A percentile compares a stretch with the other conserved stretches of the same genome.
These are phyloP conservation scores for Larimichthys crocea DNA, from an alignment of 2,113 vertebrate genomes.

Conservation along the genomic window DNA sequence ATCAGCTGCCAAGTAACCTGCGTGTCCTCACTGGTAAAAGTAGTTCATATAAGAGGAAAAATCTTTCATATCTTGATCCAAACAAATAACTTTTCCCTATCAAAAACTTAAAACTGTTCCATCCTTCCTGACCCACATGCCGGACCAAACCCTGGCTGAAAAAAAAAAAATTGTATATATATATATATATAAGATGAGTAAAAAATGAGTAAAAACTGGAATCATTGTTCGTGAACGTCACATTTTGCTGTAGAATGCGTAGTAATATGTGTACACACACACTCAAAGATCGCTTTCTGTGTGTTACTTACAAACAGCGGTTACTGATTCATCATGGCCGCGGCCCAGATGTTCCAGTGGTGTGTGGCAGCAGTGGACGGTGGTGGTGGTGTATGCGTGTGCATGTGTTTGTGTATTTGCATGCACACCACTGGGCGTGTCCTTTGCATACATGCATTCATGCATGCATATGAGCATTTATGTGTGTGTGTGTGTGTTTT, in stretches of 20 bases:
- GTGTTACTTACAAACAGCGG: constrained; percentile 43
- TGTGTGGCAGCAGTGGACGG: constrained; percentile 65
- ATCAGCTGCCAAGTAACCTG: not conserved
- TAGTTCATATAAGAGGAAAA: too few species aligned
- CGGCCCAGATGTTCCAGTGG: constrained; percentile 72
- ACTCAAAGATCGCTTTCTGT: constrained; percentile 15
- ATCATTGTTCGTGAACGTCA: not conserved
- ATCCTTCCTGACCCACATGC: not conserved
- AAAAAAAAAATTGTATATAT: not conserved
- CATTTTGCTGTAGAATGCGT: constrained; percentile 22
- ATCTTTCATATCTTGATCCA: too few species aligned
- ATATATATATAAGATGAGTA: not conserved
- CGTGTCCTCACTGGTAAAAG: not conserved
- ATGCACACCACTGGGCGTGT: constrained; percentile 45
- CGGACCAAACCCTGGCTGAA: not conserved
- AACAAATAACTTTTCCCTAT: not conserved
- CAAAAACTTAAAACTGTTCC: not conserved
- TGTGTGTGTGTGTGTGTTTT: constrained; percentile 41
- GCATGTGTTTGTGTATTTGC: constrained; percentile 27
- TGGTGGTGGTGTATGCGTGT: not conserved
- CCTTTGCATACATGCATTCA: constrained; percentile 50
- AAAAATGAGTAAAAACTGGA: constrained; percentile 5
- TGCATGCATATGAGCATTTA: constrained; percentile 33
- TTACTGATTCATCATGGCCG: constrained; percentile 72
- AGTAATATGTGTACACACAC: constrained; percentile 27